A percentile compares a stretch with the other conserved stretches of the same genome.
Evolutionary conservation across 37 sponge, comb jelly and placozoan species (phyloP).

Genomic region (Halisarca cf. caerulea): DNA sequence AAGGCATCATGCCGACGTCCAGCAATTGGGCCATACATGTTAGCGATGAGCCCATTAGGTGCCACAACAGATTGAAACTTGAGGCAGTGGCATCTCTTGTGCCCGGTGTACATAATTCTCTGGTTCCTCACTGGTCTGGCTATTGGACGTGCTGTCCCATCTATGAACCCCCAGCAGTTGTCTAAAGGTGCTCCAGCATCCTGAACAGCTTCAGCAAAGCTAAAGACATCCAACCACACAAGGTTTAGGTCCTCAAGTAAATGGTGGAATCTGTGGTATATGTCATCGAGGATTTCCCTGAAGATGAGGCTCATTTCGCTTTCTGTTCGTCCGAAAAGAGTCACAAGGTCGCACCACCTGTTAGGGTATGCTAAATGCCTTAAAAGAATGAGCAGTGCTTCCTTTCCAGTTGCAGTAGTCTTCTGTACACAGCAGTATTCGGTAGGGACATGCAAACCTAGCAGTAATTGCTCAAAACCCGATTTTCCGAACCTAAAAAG

Average conservation of each 20-base stretch:
- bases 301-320: neutral
- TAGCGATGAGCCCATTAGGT: constrained; percentile 29
- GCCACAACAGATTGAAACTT: constrained; percentile 30
- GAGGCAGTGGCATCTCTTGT: neutral
- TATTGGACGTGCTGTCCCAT: constrained; percentile 15
- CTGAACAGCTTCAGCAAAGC: neutral
- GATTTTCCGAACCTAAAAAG: no score
- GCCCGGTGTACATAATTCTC: constrained; percentile 16
- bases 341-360: constrained; percentile 10
- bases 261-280: neutral
- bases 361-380: neutral
- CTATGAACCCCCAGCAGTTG: neutral
- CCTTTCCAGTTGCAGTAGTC: neutral
- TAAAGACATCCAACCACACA: neutral
- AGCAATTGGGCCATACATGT: constrained; percentile 9
- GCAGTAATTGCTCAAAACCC: neutral
- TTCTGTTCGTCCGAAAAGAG: constrained; percentile 10
- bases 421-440: neutral
- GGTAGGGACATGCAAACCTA: neutral
- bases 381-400: neutral
- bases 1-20: constrained; percentile 15
- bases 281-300: neutral
- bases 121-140: neutral
- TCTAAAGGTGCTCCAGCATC: neutral
- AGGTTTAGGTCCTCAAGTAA: neutral